Evolutionary conservation across 2,888 invertebrate species (phyloP).

Genomic region (Meganola albula): DNA sequence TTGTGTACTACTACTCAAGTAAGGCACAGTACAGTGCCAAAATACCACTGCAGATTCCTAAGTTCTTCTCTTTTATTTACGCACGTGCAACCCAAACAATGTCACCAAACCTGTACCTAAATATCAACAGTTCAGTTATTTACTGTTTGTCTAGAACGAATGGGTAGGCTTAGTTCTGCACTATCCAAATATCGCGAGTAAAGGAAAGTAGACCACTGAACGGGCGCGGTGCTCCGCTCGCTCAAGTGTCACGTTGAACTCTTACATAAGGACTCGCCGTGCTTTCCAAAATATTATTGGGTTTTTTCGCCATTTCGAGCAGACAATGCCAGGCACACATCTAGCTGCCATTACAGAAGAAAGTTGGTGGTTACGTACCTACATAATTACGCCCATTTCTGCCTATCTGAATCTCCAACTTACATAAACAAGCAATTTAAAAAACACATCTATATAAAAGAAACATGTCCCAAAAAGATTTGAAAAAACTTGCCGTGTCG

Average conservation of each 20-base stretch:
- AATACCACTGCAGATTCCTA: too few species aligned
- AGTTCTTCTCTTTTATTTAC: too few species aligned
- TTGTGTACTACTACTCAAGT: too few species aligned
- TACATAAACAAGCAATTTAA: constrained; percentile 18
- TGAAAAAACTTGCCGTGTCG: constrained; percentile 14
- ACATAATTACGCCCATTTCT: constrained; percentile 32
- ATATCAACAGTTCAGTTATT: too few species aligned
- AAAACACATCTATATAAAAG: constrained; percentile 9
- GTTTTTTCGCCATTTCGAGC: constrained; percentile 53
- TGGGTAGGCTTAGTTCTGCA: constrained; percentile 25
- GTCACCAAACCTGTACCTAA: too few species aligned
- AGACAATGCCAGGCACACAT: constrained; percentile 47
- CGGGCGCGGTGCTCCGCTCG: constrained; percentile 47
- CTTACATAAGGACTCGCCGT: constrained; percentile 71
- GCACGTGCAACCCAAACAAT: too few species aligned
- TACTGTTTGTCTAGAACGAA: too few species aligned
- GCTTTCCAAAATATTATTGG: constrained; percentile 70
- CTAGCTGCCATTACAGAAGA: constrained; percentile 44
- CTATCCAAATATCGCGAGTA: constrained; percentile 61
- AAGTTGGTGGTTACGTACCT: constrained; percentile 44
- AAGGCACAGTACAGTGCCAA: too few species aligned
- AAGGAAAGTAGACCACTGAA: constrained; percentile 72
- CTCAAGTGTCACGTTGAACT: constrained; percentile 75
- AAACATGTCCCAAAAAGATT: constrained; percentile 12
- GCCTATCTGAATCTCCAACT: constrained; percentile 27